Evolutionary conservation across 2,888 invertebrate genomes (phyloP).

Genomic region (Acanthosepion esculentum): DNA sequence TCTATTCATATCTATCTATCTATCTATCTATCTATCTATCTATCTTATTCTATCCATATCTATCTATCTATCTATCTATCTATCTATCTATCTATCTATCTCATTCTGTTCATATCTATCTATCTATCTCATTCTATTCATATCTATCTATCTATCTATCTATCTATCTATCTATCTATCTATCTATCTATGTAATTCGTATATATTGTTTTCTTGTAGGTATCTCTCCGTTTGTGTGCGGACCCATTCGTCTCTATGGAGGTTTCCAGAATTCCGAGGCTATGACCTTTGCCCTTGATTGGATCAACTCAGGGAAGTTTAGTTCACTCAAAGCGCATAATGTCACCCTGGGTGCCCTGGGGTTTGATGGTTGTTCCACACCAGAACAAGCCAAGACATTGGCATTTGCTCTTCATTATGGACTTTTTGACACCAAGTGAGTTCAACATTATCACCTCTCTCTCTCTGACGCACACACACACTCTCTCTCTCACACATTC

Average conservation of each 20-base stretch:
- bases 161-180: not conserved
- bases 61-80: not conserved
- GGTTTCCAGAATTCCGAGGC: slow-evolving; percentile 70
- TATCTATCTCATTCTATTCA: too few relatives aligned
- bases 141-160: not conserved
- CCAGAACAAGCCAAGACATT: slow-evolving; percentile 61
- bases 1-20: too few relatives aligned
- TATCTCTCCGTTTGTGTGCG: slow-evolving; percentile 63
- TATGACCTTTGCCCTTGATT: slow-evolving; percentile 65
- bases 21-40: slow-evolving; percentile 5
- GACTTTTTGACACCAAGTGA: slow-evolving; percentile 48
- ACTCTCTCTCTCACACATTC: too few relatives aligned
- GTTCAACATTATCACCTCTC: not conserved
- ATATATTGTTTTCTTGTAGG: slow-evolving; percentile 42
- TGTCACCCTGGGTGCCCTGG: slow-evolving; percentile 67
- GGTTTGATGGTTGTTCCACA: slow-evolving; percentile 69
- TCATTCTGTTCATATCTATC: too few relatives aligned
- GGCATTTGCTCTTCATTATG: slow-evolving; percentile 63
- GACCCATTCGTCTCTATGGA: slow-evolving; percentile 58
- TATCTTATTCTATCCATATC: too few relatives aligned
- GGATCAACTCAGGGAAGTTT: slow-evolving; percentile 60
- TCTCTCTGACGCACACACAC: not conserved
- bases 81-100: not conserved
- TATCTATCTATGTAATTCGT: not conserved
- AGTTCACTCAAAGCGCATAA: slow-evolving; percentile 57